Percentiles rank a stretch among this genome's conserved stretches.
Conservation (phyloP, 2,113 vertebrate genomes). For the Alexandromys fortis region DNA sequence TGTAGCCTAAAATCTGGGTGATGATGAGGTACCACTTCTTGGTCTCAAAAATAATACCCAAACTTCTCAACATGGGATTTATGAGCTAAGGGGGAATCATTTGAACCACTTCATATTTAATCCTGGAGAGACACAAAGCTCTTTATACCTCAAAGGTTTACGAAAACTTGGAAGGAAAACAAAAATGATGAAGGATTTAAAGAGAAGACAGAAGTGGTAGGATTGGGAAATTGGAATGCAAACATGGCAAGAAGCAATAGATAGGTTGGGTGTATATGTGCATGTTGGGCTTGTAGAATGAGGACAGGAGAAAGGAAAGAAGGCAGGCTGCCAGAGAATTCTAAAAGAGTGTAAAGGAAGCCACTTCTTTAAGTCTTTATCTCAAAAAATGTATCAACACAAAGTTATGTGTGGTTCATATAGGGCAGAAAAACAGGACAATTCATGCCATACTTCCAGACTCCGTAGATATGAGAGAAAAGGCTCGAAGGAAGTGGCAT, state of each 20-base stretch:
- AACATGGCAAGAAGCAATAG: slow-evolving; percentile 48
- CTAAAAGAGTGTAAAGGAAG: slow-evolving; percentile 37
- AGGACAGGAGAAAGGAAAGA: not conserved
- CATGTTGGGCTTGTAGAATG: not conserved
- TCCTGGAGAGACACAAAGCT: slow-evolving; percentile 17
- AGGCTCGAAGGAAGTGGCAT: slow-evolving; percentile 41
- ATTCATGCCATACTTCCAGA: slow-evolving; percentile 31
- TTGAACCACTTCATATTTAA: slow-evolving; percentile 16
- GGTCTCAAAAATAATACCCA: not conserved
- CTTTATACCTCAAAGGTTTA: slow-evolving; percentile 40
- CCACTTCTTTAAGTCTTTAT: slow-evolving; percentile 53
- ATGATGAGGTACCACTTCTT: slow-evolving; percentile 22
- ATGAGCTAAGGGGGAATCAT: not conserved
- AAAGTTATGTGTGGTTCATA: slow-evolving; percentile 9
- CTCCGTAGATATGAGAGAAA: slow-evolving; percentile 5
- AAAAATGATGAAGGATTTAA: slow-evolving; percentile 57
- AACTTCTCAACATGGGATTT: not conserved
- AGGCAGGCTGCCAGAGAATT: not conserved
- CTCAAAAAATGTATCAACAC: slow-evolving; percentile 10
- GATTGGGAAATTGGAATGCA: slow-evolving; percentile 4
- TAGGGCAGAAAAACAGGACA: not conserved
- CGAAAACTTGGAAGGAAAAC: slow-evolving; percentile 40
- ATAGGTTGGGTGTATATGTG: not conserved
- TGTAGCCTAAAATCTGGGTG: not conserved
- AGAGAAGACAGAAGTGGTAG: slow-evolving; percentile 42